phyloP scores from a whole-genome alignment of 2,113 vertebrate species.

The Psittacara wagleri region DNA sequence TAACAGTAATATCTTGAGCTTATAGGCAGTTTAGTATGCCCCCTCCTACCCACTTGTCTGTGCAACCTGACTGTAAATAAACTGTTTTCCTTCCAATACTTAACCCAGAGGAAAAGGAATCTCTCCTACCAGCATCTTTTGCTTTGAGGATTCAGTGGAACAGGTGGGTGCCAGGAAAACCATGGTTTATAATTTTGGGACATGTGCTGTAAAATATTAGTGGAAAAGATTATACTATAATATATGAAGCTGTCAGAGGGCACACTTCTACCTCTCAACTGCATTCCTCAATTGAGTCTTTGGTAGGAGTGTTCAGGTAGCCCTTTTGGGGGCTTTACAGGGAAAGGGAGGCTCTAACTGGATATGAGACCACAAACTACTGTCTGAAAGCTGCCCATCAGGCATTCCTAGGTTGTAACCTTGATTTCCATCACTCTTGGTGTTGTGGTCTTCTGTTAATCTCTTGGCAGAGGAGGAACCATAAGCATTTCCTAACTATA shows the following conservation, averaged over 20 bases:
- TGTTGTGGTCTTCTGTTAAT: not conserved
- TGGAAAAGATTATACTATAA: not conserved
- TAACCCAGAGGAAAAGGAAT: not conserved
- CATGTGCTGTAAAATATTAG: accelerated
- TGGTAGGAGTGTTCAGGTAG: not conserved
- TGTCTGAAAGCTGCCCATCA: not conserved
- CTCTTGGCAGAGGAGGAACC: not conserved
- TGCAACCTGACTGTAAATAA: not conserved
- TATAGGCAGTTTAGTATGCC: not conserved
- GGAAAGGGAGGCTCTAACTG: not conserved
- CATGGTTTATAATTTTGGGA: not conserved
- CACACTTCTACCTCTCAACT: accelerated
- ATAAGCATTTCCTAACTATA: not conserved
- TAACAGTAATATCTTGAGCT: not conserved
- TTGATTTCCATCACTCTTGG: not conserved
- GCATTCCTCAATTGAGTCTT: not conserved
- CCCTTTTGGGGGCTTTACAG: not conserved
- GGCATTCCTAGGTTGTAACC: not conserved
- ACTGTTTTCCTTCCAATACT: not conserved
- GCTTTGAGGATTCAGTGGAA: not conserved
- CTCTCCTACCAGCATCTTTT: not conserved
- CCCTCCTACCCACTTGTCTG: not conserved
- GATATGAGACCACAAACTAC: not conserved
- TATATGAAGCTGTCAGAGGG: not conserved
- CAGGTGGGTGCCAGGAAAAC: not conserved